Evolutionary conservation across 2,113 vertebrate genomes (phyloP).

Genomic region (Dendropsophus ebraccatus): DNA sequence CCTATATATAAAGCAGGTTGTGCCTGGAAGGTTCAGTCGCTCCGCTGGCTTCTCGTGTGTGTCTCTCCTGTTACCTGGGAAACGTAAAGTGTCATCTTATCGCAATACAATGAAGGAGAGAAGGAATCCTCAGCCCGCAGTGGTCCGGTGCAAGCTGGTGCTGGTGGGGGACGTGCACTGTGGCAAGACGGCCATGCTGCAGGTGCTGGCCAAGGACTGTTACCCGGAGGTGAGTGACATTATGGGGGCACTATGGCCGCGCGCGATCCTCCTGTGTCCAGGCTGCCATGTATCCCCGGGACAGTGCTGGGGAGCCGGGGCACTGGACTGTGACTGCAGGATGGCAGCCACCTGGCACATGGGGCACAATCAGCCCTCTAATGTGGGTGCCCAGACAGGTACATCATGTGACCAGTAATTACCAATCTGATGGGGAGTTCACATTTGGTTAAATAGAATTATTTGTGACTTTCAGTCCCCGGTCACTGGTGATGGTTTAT

Average conservation of each 20-base stretch:
- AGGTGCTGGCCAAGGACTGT: conserved; percentile 93
- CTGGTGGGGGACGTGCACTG: conserved; percentile 94
- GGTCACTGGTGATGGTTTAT: too few relatives aligned
- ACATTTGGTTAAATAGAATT: too few relatives aligned
- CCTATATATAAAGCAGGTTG: conserved; percentile 21
- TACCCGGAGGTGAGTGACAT: conserved; percentile 88
- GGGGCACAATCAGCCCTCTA: neutral
- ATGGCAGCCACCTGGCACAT: neutral
- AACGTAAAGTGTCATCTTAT: neutral
- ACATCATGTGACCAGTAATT: too few relatives aligned
- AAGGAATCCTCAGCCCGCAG: conserved; percentile 79
- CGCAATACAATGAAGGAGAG: conserved; percentile 85
- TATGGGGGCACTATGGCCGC: neutral
- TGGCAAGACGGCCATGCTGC: conserved; percentile 96
- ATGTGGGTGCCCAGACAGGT: too few relatives aligned
- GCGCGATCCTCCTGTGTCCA: too few relatives aligned
- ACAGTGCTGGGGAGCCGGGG: conserved; percentile 34
- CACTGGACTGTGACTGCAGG: conserved; percentile 26
- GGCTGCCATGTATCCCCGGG: too few relatives aligned
- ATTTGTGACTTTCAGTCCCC: too few relatives aligned
- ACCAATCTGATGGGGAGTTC: too few relatives aligned
- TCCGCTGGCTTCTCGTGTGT: neutral
- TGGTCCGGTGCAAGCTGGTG: conserved; percentile 89
- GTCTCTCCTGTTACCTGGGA: neutral
- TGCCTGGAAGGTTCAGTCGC: neutral